Evolutionary conservation across 2,888 invertebrate genomes (phyloP).

Genomic region (Linhomoeus sp.): DNA sequence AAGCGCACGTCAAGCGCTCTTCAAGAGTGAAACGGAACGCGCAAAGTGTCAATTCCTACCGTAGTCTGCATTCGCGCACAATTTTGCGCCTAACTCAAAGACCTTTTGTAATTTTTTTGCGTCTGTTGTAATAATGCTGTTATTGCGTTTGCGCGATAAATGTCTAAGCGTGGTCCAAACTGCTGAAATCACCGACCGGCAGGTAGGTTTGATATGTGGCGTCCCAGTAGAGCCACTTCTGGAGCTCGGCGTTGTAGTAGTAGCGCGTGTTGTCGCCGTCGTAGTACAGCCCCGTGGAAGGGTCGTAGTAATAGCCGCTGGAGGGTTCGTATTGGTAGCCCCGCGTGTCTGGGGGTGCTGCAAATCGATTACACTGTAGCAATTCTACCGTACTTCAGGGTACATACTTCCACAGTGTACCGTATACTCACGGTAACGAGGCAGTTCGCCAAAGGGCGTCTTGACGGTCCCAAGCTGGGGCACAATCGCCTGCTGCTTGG

Average conservation of each 20-base stretch:
- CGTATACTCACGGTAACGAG: constrained; percentile 5
- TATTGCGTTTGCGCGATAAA: too few relatives aligned
- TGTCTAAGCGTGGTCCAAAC: too few relatives aligned
- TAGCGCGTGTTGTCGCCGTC: constrained; percentile 57
- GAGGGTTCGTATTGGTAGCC: constrained; percentile 80
- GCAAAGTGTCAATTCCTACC: too few relatives aligned
- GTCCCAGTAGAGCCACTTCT: constrained; percentile 89
- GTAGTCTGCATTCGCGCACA: too few relatives aligned
- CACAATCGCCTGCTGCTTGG: neutral
- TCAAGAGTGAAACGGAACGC: too few relatives aligned
- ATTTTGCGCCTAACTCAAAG: too few relatives aligned
- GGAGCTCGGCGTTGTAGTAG: constrained; percentile 75
- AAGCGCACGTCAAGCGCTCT: too few relatives aligned
- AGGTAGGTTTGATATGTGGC: constrained; percentile 33
- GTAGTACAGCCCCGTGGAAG: constrained; percentile 75
- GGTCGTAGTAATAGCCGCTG: constrained; percentile 89
- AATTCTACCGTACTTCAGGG: neutral
- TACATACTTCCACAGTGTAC: neutral
- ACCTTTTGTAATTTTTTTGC: too few relatives aligned
- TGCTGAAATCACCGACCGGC: constrained; percentile 19
- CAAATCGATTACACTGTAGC: neutral
- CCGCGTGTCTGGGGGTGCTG: constrained; percentile 54
- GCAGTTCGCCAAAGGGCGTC: constrained; percentile 8
- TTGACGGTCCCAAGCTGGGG: constrained; percentile 10
- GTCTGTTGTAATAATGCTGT: too few relatives aligned